Conservation (phyloP, 2,113 vertebrate genomes). For the Sorex araneus region DNA sequence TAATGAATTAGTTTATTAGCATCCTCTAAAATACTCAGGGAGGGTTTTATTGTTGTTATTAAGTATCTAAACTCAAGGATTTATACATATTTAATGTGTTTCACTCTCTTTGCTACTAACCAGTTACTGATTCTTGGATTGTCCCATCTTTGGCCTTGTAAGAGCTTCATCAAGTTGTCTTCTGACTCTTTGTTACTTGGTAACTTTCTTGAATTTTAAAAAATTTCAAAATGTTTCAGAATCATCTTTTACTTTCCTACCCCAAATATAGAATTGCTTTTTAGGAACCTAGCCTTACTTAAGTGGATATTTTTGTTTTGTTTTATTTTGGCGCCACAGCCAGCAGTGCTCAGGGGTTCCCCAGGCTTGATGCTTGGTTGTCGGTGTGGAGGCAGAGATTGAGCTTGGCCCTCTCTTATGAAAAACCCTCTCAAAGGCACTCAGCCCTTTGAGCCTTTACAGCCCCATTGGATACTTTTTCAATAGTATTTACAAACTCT, state of each 20-base stretch:
- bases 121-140: slow-evolving; percentile 42
- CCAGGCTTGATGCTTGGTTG: too few relatives aligned
- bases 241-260: neutral
- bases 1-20: slow-evolving; percentile 43
- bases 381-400: too few relatives aligned
- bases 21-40: slow-evolving; percentile 25
- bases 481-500: too few relatives aligned
- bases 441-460: too few relatives aligned
- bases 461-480: neutral
- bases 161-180: neutral
- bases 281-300: neutral
- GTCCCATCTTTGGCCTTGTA: slow-evolving; percentile 2
- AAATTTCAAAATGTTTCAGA: slow-evolving; percentile 32
- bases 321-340: too few relatives aligned
- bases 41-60: neutral
- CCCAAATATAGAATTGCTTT: slow-evolving; percentile 32
- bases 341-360: too few relatives aligned
- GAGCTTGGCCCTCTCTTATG: too few relatives aligned
- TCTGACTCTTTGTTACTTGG: slow-evolving; percentile 22
- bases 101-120: neutral
- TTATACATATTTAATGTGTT: slow-evolving; percentile 41
- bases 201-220: slow-evolving; percentile 25
- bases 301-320: too few relatives aligned
- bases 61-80: slow-evolving; percentile 50
- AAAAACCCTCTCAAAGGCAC: too few relatives aligned